These are phyloP conservation scores for Alcedo atthis DNA, from an alignment of 2,797 vertebrate species.

Conservation along the genomic window DNA sequence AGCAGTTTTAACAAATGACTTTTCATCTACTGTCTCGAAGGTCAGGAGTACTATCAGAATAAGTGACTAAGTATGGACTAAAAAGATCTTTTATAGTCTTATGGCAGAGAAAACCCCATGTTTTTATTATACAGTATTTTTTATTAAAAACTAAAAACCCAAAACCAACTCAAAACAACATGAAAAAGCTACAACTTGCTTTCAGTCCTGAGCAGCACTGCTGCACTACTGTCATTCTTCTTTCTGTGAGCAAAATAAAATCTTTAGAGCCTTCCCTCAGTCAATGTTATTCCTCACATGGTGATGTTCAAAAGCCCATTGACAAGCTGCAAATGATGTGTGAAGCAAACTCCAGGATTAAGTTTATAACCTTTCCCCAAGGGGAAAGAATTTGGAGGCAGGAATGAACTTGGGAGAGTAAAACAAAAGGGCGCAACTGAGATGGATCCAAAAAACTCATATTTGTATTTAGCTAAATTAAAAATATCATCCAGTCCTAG, in stretches of 20 bases:
- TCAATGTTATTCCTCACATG: slow-evolving; percentile 30
- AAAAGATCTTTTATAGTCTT: not conserved
- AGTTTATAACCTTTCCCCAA: slow-evolving; percentile 64
- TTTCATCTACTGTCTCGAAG: not conserved
- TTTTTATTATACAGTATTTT: not conserved
- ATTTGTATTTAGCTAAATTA: slow-evolving; percentile 42
- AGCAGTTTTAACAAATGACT: not conserved
- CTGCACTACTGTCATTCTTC: not conserved
- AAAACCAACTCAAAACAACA: not conserved
- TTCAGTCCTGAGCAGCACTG: not conserved
- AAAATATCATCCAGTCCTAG: not conserved
- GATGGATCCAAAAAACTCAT: slow-evolving; percentile 24
- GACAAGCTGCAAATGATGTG: slow-evolving; percentile 72
- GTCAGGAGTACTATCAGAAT: not conserved
- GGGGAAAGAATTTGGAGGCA: slow-evolving; percentile 40
- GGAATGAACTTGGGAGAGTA: slow-evolving; percentile 1
- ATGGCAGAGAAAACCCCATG: not conserved
- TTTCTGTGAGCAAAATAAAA: not conserved
- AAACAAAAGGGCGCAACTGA: slow-evolving; percentile 40
- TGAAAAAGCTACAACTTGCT: not conserved
- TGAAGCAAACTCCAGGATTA: slow-evolving; percentile 67
- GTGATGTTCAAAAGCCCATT: slow-evolving; percentile 37
- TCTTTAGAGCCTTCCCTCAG: not conserved
- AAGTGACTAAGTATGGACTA: not conserved
- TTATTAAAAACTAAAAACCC: not conserved